These are phyloP conservation scores for Helogale parvula DNA, from an alignment of 2,113 vertebrate genomes.

Conservation along the genomic window DNA sequence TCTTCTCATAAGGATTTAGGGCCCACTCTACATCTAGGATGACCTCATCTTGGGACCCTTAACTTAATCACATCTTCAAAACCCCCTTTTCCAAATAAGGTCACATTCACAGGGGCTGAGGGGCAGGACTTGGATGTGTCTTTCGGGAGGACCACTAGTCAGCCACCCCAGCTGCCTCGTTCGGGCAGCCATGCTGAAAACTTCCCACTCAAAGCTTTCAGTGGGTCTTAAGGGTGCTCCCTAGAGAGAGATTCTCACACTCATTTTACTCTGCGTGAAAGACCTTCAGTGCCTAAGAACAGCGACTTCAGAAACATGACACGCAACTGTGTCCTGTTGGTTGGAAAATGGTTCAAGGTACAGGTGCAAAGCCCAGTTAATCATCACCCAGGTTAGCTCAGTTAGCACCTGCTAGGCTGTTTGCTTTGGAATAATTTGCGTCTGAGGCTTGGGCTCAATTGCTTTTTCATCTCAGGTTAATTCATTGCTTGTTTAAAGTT, in stretches of 20 bases:
- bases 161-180: neutral
- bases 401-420: neutral
- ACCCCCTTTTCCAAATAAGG: neutral
- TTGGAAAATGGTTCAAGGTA: neutral
- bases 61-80: neutral
- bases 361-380: neutral
- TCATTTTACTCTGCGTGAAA: neutral
- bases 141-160: neutral
- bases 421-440: neutral
- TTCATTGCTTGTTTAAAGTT: neutral
- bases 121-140: accelerated
- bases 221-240: neutral
- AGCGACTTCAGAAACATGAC: too few species aligned
- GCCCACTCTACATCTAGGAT: neutral
- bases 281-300: neutral
- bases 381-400: neutral
- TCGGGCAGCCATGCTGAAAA: neutral
- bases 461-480: neutral
- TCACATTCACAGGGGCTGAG: neutral
- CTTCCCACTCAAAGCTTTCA: neutral
- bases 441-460: neutral
- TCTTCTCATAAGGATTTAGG: neutral
- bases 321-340: accelerated
- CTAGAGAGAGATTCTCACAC: neutral
- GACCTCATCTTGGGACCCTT: neutral